Conservation (phyloP, 2,888 invertebrate genomes). For the Drosophila affinis region DNA sequence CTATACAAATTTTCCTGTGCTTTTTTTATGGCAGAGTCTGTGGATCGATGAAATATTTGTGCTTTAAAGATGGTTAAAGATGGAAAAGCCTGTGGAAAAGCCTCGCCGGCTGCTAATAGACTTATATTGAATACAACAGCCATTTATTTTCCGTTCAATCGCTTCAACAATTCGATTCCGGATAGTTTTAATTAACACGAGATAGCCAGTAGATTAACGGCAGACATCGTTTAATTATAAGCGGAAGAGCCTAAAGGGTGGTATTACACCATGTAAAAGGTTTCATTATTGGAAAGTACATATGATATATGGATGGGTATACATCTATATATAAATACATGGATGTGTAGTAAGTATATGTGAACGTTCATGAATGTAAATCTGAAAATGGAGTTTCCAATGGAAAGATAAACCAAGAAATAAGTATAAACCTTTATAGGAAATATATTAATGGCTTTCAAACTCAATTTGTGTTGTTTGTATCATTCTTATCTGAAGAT, state of each 20-base stretch:
- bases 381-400: neutral
- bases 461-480: too few relatives aligned
- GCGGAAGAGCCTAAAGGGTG: neutral
- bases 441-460: too few relatives aligned
- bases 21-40: neutral
- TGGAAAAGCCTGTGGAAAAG: neutral
- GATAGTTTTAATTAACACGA: neutral
- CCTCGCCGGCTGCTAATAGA: neutral
- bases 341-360: too few relatives aligned
- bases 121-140: neutral
- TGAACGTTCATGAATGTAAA: neutral
- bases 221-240: neutral
- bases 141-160: neutral
- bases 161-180: neutral
- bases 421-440: too few relatives aligned
- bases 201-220: neutral
- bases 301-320: too few relatives aligned
- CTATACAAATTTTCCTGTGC: slow-evolving; percentile 29
- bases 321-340: neutral
- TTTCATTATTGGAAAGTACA: neutral
- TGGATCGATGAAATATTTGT: neutral
- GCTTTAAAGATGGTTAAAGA: neutral
- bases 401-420: too few relatives aligned
- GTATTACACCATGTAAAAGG: neutral
- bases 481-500: too few relatives aligned